Evolutionary conservation across 1,140 invertebrate genomes (phyloP).

Genomic region (Samia ricini): DNA sequence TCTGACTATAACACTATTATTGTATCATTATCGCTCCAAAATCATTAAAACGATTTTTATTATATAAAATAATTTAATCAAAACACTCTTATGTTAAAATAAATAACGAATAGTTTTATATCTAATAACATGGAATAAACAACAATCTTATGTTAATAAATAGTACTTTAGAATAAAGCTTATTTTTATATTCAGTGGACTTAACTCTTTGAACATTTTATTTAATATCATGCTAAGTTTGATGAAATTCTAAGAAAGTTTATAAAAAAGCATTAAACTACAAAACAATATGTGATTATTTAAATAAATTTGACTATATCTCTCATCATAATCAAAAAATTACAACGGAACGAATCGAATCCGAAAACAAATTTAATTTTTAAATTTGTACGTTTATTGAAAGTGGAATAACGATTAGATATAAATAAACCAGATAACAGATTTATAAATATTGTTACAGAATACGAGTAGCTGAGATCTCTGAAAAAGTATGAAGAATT

Average conservation of each 20-base stretch:
- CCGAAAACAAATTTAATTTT: too few species aligned
- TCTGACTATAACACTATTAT: too few species aligned
- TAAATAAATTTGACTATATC: too few species aligned
- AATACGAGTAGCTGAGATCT: neutral
- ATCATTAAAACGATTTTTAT: neutral
- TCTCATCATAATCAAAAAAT: neutral
- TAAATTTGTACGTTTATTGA: neutral
- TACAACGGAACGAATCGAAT: neutral
- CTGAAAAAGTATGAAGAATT: neutral
- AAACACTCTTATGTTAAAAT: neutral
- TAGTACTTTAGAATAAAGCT: neutral
- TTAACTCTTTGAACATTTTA: neutral
- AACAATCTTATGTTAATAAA: neutral
- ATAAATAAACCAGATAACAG: neutral
- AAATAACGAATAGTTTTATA: neutral
- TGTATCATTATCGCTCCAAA: too few species aligned
- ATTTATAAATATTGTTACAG: neutral
- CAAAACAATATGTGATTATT: too few species aligned
- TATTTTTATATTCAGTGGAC: neutral
- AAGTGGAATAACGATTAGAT: neutral
- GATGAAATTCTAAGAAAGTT: neutral
- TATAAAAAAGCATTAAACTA: neutral
- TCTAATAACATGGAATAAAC: neutral
- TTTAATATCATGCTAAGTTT: neutral
- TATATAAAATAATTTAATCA: neutral